Evolutionary conservation across 1,140 invertebrate genomes (phyloP), one percentile per base, ranked within the genome.

Genomic region (Heliothis virescens): DNA sequence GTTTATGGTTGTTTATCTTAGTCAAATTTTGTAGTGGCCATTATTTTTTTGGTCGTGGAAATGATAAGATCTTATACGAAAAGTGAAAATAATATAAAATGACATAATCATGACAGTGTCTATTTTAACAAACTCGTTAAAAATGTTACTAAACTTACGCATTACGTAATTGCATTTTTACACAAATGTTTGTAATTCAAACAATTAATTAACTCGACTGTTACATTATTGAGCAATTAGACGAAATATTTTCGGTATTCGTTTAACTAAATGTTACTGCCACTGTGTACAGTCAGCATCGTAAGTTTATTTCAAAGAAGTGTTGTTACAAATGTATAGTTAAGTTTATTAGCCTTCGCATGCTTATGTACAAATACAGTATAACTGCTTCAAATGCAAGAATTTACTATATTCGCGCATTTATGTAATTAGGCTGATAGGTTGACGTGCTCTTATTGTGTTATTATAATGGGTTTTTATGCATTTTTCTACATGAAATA

Each of bases 201-300:
- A 48, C n/a, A 5, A 48, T 21, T 21, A 21, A 26, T 21, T 72
- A 11, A 72, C 15, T 41, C 34, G 34, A n/a, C 11, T 62, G 26
- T 63, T 63, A 63, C 11, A 21, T 69, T 71, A 26, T 59, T 60
- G 9, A 48, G 41, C 16, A 59, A 69, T 53, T 79, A 55, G 16
- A 79, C 7, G 53, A 65, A 79, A 69, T 26, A 55, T 55, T 62
- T 57, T 80, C 12, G 79, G 75, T 3, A 67, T 67, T 67, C 21
- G 16, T 67, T 53, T 52, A 69, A 69, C 65, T 26, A 52, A 69
- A 48, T 48, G 11, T 10, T 57, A 13, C 12, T 52, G 15, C 15
- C 3, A 59, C 18, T 48, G 9, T 18, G 62, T 65, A 65, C 9
- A 18, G 34, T 63, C 5, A 16, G 60, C 60, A 47, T 16, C 7